Evolutionary conservation across 2,888 invertebrate genomes (phyloP).

Genomic region (Coelinius sp.): DNA sequence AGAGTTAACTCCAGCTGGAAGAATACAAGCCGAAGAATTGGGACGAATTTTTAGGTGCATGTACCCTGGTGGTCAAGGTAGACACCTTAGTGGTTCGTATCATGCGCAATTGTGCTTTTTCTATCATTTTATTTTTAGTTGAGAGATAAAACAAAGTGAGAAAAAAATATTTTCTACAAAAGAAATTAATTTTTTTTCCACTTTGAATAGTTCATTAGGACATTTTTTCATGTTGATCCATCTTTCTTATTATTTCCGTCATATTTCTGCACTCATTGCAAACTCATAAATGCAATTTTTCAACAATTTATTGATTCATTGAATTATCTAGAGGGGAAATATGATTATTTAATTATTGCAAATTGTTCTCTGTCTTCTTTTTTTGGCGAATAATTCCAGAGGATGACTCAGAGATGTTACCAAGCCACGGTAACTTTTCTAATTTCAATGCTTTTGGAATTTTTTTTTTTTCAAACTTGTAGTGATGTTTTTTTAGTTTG

Average conservation of each 20-base stretch:
- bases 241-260: constrained; percentile 1
- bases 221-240: not conserved
- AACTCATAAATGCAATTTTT: not conserved
- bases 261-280: constrained; percentile 5
- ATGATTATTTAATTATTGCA: not conserved
- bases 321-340: not conserved
- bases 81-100: constrained; percentile 83
- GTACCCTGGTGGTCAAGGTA: constrained; percentile 98
- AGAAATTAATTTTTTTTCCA: not conserved
- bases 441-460: constrained; percentile 58
- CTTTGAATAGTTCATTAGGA: not conserved
- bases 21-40: constrained; percentile 97
- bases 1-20: constrained; percentile 97
- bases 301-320: constrained; percentile 5
- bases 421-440: constrained; percentile 68
- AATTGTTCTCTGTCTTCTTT: constrained; percentile 39
- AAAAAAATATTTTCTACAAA: not conserved
- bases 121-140: constrained; percentile 12
- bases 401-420: constrained; percentile 70
- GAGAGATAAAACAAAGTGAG: not conserved
- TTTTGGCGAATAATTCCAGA: constrained; percentile 65
- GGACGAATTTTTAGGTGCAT: constrained; percentile 99
- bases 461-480: constrained; percentile 49
- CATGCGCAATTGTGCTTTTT: constrained; percentile 61
- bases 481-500: constrained; percentile 17